Base-by-base conservation (phyloP, 2,888 invertebrate species). In the Cataglyphis cursor region DNA sequence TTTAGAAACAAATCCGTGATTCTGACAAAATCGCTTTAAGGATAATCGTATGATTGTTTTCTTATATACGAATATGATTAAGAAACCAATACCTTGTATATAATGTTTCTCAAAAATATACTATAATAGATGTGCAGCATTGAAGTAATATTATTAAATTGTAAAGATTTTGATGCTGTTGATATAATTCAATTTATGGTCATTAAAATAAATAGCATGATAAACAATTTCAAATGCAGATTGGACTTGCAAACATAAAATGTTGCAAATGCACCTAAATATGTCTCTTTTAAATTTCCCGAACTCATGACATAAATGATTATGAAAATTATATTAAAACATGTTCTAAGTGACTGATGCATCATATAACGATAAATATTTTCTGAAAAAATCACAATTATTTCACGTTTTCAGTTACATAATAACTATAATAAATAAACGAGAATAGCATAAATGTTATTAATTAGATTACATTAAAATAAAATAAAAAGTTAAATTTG, bases 141-240 rank as follows among this genome's bases (percentile, higher is more conserved):
- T 8, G 24, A 24, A 24, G 44, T 2, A 0, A 75, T 64, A 28
- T 86, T 82, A 10, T 95, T 91, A 21, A 96, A 96, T 4, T 96
- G 87, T 96, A 97, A 97, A 38, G 1, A 10, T 38, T 10, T 10
- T 59, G 97, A 97, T 83, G 98, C 95, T 68, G 98, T 96, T 93
- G 98, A 98, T 95, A 97, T 96, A 0, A 96, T 96, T 98, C 98
- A 98, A 92, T 97, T 98, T 21, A 98, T 96, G 0, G 98, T 98
- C 98, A 98, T 98, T 41, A 98, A 97, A 89, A 98, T 96, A 93
- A 98, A 97, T 51, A 98, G 95, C 92, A 98, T 97, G 89, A 98
- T 96, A 93, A 98, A 97, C 48, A 98, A 95, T 92, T 98, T 98
- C 90, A 98, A 92, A 93, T 98, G 98, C 5, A 98, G 95, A 41